Percentiles rank a stretch among this genome's conserved stretches.
Conservation (phyloP, 1,140 invertebrate species). For the Drosophila baimaii region DNA sequence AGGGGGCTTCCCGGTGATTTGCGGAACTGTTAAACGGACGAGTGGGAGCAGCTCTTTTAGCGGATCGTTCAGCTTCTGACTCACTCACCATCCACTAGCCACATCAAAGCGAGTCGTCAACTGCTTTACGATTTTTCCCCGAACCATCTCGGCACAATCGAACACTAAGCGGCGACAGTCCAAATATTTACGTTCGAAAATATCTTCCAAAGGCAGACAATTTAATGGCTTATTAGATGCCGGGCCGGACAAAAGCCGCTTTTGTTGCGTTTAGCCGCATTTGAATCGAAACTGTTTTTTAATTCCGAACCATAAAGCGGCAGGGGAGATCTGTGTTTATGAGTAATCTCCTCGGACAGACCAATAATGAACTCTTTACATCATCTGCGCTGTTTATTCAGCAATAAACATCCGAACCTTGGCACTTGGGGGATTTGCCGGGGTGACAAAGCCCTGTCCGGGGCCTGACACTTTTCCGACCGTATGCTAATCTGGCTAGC, state of each 20-base stretch:
- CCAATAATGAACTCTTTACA: conserved; percentile 62
- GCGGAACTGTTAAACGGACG: conserved; percentile 6
- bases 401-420: conserved; percentile 34
- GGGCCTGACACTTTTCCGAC: conserved; percentile 45
- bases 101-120: conserved; percentile 56
- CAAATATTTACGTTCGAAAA: conserved; percentile 71
- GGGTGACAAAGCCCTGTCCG: conserved; percentile 36
- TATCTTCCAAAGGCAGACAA: conserved; percentile 28
- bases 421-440: conserved; percentile 59
- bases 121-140: conserved; percentile 65
- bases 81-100: conserved; percentile 40
- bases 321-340: conserved; percentile 51
- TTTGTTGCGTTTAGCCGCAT: conserved; percentile 46
- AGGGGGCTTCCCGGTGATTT: neutral
- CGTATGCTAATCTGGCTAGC: conserved; percentile 64
- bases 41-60: conserved; percentile 11
- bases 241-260: conserved; percentile 64
- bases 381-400: conserved; percentile 43
- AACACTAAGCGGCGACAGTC: conserved; percentile 30
- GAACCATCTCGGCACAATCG: conserved; percentile 28
- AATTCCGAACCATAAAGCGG: conserved; percentile 44
- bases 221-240: conserved; percentile 78
- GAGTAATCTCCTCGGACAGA: conserved; percentile 31
- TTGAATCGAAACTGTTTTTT: conserved; percentile 56
- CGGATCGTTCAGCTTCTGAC: conserved; percentile 22